Evolutionary conservation across 2,797 vertebrate genomes (phyloP).

Genomic region (Anguilla obscura): DNA sequence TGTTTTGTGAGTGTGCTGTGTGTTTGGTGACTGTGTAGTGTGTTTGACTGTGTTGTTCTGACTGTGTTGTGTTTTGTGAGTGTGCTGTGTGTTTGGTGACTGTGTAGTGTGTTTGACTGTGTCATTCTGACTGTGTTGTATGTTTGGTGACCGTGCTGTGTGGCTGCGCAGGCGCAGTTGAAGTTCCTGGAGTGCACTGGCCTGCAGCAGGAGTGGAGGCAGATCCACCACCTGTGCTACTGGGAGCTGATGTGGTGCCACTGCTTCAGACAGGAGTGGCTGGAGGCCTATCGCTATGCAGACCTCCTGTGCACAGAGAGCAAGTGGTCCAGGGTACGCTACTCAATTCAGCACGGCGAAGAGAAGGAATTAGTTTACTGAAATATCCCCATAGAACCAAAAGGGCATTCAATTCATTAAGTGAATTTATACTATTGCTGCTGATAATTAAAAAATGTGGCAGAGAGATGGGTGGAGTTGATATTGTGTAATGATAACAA

Average conservation of each 20-base stretch:
- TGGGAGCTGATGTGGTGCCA: constrained; percentile 95
- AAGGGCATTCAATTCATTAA: too few relatives aligned
- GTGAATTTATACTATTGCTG: too few relatives aligned
- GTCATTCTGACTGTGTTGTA: constrained; percentile 2
- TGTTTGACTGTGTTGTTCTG: background rate
- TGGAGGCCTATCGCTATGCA: constrained; percentile 83
- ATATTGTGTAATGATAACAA: too few relatives aligned
- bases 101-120: constrained; percentile 9
- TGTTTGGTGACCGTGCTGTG: background rate
- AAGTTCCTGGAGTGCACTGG: constrained; percentile 83
- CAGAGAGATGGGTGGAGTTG: too few relatives aligned
- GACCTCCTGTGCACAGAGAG: constrained; percentile 89
- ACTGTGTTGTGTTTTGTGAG: background rate
- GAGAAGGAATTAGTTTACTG: too few relatives aligned
- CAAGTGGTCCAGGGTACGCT: constrained; percentile 91
- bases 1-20: too few relatives aligned
- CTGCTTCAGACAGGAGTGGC: constrained; percentile 88
- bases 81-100: background rate
- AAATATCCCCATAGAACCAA: too few relatives aligned
- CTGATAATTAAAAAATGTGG: too few relatives aligned
- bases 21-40: background rate
- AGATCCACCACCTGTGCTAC: constrained; percentile 94
- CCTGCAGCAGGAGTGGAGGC: constrained; percentile 89
- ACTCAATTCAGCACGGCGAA: too few relatives aligned
- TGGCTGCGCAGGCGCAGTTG: constrained; percentile 77